These are phyloP conservation scores for Lucinisca nassula DNA, from an alignment of 2,888 invertebrate species.

Conservation along the genomic window DNA sequence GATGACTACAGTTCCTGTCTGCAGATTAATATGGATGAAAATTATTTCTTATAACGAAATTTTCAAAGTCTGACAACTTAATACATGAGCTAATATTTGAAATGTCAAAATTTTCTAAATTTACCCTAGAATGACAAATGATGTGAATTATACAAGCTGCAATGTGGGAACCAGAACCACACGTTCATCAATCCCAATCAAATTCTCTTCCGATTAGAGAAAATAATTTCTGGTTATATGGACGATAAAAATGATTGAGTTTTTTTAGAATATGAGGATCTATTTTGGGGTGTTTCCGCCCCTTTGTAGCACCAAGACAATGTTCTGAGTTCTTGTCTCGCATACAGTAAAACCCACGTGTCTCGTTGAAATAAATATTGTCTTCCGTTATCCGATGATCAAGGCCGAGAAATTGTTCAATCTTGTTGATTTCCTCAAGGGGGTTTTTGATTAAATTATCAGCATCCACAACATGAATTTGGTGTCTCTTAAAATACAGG, in stretches of 20 bases:
- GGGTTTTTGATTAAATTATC: constrained; percentile 86
- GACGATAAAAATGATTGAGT: constrained; percentile 85
- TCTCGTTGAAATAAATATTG: constrained; percentile 98
- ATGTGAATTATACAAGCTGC: too few relatives aligned
- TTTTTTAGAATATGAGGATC: constrained; percentile 90
- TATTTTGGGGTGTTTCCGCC: constrained; percentile 95
- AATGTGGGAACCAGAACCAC: too few relatives aligned
- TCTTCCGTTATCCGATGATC: constrained; percentile 88
- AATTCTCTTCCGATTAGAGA: constrained; percentile 97
- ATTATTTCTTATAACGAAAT: background rate
- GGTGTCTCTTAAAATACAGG: constrained; percentile 96
- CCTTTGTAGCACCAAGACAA: constrained; percentile 97
- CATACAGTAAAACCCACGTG: constrained; percentile 98
- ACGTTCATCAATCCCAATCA: constrained; percentile 92
- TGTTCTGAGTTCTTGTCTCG: constrained; percentile 91
- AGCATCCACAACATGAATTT: constrained; percentile 96
- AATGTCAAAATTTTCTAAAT: constrained; percentile 3
- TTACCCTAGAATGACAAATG: constrained; percentile 4
- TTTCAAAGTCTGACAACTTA: background rate
- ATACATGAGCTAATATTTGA: background rate
- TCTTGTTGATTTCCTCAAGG: constrained; percentile 82
- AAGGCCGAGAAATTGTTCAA: constrained; percentile 86
- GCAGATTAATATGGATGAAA: background rate
- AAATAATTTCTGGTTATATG: constrained; percentile 88
- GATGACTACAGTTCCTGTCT: too few relatives aligned